Conservation (phyloP, 2,888 invertebrate species). For the Rhimphoctona megacephalus region DNA sequence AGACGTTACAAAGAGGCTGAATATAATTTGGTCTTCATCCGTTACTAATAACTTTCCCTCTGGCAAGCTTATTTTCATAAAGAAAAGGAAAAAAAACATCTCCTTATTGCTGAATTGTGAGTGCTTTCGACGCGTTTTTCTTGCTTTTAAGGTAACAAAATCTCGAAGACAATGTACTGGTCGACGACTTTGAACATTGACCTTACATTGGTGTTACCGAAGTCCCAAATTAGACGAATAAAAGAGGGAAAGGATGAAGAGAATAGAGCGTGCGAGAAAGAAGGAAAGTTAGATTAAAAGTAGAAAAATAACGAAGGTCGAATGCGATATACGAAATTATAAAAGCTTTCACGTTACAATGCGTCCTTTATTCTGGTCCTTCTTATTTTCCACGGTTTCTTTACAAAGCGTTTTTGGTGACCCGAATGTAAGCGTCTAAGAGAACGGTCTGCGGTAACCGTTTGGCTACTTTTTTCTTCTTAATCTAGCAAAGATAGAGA, state of each 20-base stretch:
- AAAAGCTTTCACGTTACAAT: slow-evolving; percentile 34
- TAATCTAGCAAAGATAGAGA: slow-evolving; percentile 5
- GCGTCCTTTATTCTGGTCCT: slow-evolving; percentile 7
- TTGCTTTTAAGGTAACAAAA: background rate
- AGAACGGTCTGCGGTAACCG: slow-evolving; percentile 12
- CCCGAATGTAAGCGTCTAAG: slow-evolving; percentile 34
- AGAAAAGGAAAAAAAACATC: background rate
- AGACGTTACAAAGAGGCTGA: background rate
- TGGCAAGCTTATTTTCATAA: background rate
- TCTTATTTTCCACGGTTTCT: background rate
- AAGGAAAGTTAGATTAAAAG: background rate
- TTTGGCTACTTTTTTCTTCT: slow-evolving; percentile 16
- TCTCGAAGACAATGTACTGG: background rate
- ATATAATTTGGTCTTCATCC: background rate
- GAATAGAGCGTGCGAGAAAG: background rate
- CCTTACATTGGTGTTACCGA: background rate
- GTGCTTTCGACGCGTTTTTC: background rate
- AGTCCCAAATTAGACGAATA: background rate
- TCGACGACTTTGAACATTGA: background rate
- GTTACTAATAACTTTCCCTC: background rate
- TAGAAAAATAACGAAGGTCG: background rate
- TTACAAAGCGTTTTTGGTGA: slow-evolving; percentile 10
- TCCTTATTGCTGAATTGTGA: slow-evolving; percentile 13
- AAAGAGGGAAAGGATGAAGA: background rate
- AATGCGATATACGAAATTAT: background rate